These are phyloP conservation scores for Ptychoptera contaminata DNA, from an alignment of 2,888 invertebrate species.

Conservation along the genomic window DNA sequence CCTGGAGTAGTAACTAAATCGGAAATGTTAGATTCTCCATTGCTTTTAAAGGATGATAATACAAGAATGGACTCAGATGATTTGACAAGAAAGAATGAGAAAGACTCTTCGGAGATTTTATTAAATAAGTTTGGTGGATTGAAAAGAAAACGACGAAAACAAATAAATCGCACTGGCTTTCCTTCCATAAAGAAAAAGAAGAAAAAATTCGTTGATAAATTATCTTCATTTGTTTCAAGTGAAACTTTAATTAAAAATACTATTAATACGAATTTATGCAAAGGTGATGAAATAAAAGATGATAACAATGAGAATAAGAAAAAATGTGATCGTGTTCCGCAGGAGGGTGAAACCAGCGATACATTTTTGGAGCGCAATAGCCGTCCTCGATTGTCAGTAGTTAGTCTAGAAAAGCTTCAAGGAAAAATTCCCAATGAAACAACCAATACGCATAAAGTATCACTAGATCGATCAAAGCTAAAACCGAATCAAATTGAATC, in stretches of 20 bases:
- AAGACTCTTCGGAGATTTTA: constrained; percentile 24
- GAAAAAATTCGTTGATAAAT: constrained; percentile 22
- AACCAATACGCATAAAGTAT: constrained; percentile 9
- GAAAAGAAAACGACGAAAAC: constrained; percentile 47
- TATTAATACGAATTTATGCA: constrained; percentile 3
- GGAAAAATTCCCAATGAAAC: constrained; percentile 25
- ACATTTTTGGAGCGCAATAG: constrained; percentile 47
- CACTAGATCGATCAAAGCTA: constrained; percentile 35
- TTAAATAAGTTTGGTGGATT: constrained; percentile 25
- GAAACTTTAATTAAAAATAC: constrained; percentile 2
- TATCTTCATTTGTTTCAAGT: constrained; percentile 1
- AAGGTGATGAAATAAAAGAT: constrained; percentile 5
- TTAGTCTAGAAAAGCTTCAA: constrained; percentile 43
- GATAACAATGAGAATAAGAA: constrained; percentile 5
- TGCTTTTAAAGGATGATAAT: constrained; percentile 16
- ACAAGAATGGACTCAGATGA: constrained; percentile 9
- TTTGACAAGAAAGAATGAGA: constrained; percentile 16
- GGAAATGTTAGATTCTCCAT: constrained; percentile 28
- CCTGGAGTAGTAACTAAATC: constrained; percentile 33
- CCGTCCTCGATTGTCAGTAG: constrained; percentile 40
- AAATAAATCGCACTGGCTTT: constrained; percentile 76
- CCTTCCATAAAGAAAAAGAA: constrained; percentile 72
- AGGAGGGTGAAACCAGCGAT: constrained; percentile 48
- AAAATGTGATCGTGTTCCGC: constrained; percentile 49
- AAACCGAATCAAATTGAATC: background rate